Evolutionary conservation across 2,113 vertebrate species (phyloP).

Genomic region (Lucifuga dentata): DNA sequence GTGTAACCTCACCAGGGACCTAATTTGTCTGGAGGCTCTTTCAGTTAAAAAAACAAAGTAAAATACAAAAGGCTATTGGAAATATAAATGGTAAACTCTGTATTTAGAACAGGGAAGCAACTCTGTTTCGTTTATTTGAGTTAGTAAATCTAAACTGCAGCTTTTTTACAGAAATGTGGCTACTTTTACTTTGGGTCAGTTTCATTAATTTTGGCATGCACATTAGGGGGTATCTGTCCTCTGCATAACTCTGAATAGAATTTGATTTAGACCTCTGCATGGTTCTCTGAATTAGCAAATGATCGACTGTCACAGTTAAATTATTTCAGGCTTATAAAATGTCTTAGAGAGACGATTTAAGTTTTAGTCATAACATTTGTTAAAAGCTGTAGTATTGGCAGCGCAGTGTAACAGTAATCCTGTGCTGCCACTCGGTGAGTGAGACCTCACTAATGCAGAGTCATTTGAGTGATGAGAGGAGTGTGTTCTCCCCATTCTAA

Average conservation of each 20-base stretch:
- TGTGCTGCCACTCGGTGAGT: constrained; percentile 21
- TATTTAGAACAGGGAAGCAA: constrained; percentile 20
- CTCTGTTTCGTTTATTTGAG: constrained; percentile 39
- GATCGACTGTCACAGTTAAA: not conserved
- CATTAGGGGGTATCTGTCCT: constrained; percentile 31
- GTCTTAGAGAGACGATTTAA: not conserved
- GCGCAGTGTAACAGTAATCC: constrained; percentile 26
- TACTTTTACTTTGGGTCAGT: constrained; percentile 45
- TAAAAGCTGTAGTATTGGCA: constrained; percentile 2
- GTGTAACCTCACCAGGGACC: constrained; percentile 44
- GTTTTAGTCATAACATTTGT: not conserved
- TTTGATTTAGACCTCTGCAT: constrained; percentile 35
- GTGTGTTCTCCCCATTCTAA: constrained; percentile 33
- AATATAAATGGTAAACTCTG: constrained; percentile 27
- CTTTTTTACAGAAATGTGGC: constrained; percentile 33
- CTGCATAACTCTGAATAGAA: constrained; percentile 29
- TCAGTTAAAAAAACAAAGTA: constrained; percentile 14
- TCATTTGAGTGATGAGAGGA: constrained; percentile 50
- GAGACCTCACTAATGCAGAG: constrained; percentile 26
- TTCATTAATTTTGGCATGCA: constrained; percentile 44
- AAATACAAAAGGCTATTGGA: constrained; percentile 34
- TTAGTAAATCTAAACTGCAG: constrained; percentile 25
- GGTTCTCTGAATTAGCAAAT: constrained; percentile 20
- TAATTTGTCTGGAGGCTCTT: constrained; percentile 34
- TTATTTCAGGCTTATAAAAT: constrained; percentile 13